phyloP scores from a whole-genome alignment of 1,140 invertebrate genomes.

The Subanguina moxae region DNA sequence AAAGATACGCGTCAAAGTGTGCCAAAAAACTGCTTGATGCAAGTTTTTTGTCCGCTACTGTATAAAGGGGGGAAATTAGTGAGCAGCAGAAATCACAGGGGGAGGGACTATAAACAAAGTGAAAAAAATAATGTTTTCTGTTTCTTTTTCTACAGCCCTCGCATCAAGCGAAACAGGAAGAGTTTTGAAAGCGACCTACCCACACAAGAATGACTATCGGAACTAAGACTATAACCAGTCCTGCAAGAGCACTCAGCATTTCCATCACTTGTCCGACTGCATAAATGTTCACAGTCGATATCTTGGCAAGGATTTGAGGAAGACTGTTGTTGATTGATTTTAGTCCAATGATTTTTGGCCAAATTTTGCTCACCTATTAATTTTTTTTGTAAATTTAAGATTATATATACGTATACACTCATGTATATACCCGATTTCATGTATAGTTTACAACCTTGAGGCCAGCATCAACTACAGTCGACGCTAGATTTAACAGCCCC shows the following conservation, averaged over 20 bases:
- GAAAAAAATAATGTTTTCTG: no score
- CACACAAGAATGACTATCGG: constrained; percentile 52
- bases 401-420: no score
- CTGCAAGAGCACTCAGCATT: constrained; percentile 52
- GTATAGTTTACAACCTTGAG: no score
- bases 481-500: no score
- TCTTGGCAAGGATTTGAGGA: constrained; percentile 25
- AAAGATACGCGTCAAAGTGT: no score
- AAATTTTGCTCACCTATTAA: neutral
- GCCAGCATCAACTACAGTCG: no score
- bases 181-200: constrained; percentile 27
- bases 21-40: no score
- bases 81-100: neutral
- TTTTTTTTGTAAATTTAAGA: constrained; percentile 4
- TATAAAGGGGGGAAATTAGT: no score
- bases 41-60: no score
- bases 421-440: no score
- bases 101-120: neutral
- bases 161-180: neutral
- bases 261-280: constrained; percentile 47
- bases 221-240: constrained; percentile 48
- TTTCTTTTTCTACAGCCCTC: neutral
- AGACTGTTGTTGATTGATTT: no score
- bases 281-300: constrained; percentile 51
- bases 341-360: no score